phyloP scores from a whole-genome alignment of 2,797 vertebrate species.

The Gouania willdenowi region DNA sequence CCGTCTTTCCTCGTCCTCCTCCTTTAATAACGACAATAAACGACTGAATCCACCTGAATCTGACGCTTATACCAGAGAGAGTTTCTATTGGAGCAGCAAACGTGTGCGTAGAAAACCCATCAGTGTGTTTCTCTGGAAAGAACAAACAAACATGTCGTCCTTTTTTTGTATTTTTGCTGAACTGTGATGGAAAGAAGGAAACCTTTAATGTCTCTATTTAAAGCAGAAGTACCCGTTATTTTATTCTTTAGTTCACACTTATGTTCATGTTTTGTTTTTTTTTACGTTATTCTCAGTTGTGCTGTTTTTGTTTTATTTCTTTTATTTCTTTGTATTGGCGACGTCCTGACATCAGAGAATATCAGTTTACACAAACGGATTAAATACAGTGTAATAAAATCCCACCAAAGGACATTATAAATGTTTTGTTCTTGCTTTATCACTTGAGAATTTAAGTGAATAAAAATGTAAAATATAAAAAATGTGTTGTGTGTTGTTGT shows the following conservation, averaged over 20 bases:
- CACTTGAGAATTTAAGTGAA: constrained; percentile 95
- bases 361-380: constrained; percentile 93
- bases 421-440: constrained; percentile 99
- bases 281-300: constrained; percentile 77
- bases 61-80: constrained; percentile 70
- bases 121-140: constrained; percentile 82
- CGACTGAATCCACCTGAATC: constrained; percentile 67
- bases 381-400: constrained; percentile 92
- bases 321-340: constrained; percentile 92
- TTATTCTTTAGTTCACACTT: constrained; percentile 63
- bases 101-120: constrained; percentile 82
- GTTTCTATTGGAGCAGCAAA: constrained; percentile 69
- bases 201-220: constrained; percentile 85
- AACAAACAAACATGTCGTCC: constrained; percentile 76
- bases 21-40: constrained; percentile 53
- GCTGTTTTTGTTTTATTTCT: constrained; percentile 87
- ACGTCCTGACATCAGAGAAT: constrained; percentile 97
- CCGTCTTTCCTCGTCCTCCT: constrained; percentile 18
- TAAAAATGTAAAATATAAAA: constrained; percentile 83
- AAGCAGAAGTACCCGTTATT: constrained; percentile 69
- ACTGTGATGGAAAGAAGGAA: constrained; percentile 86
- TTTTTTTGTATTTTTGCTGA: constrained; percentile 97
- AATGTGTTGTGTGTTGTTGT: too few relatives aligned
- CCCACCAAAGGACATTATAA: constrained; percentile 99
- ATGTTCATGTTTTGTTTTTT: constrained; percentile 27